Percentiles rank a stretch among this genome's conserved stretches.
phyloP scores from a whole-genome alignment of 2,113 vertebrate species.

The Amblyornis subalaris region DNA sequence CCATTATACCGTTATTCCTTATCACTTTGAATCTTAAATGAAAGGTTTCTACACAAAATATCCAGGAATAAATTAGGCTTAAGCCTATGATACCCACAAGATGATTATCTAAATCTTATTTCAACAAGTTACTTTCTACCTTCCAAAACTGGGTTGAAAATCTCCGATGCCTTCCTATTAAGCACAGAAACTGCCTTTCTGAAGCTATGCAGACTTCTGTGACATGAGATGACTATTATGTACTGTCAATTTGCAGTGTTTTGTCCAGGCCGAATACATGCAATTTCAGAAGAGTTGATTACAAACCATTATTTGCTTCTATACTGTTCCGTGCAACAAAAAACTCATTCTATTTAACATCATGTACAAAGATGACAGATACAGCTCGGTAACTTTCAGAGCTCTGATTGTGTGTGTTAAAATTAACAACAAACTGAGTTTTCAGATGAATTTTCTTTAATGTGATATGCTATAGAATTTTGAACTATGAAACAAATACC shows the following conservation, averaged over 20 bases:
- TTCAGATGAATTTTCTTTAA: neutral
- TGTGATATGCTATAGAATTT: neutral
- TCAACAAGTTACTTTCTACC: neutral
- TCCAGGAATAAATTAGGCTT: neutral
- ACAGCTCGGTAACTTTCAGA: neutral
- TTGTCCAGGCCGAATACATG: neutral
- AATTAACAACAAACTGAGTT: neutral
- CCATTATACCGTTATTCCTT: neutral
- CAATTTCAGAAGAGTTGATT: neutral
- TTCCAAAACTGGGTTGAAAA: neutral
- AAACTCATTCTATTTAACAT: neutral
- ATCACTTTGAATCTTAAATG: neutral
- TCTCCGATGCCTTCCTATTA: neutral
- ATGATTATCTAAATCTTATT: neutral
- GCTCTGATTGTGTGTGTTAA: neutral
- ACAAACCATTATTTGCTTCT: neutral
- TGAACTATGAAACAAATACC: neutral
- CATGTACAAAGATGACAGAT: rapidly evolving
- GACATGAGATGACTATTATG: neutral
- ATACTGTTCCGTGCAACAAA: neutral
- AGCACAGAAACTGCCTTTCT: neutral
- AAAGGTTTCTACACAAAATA: neutral
- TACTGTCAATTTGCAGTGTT: neutral
- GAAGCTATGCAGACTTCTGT: neutral
- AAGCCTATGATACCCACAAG: neutral